Conservation (phyloP, 2,797 vertebrate genomes). For the Oophaga sylvatica region DNA sequence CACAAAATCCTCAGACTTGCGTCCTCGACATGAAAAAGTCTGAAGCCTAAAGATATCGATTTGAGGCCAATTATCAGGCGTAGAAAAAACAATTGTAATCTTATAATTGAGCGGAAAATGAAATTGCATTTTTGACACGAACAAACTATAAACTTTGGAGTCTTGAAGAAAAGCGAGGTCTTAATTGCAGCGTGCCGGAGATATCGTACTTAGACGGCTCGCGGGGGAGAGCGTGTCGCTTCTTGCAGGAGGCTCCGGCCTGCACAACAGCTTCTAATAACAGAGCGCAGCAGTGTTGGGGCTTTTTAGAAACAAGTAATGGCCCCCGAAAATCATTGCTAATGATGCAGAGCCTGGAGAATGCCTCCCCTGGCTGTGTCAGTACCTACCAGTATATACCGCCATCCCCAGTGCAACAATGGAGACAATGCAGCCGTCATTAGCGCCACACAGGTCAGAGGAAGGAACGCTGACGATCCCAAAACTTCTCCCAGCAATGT, state of each 20-base stretch:
- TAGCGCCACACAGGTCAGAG: slow-evolving; percentile 17
- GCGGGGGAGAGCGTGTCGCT: slow-evolving; percentile 64
- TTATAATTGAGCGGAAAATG: slow-evolving; percentile 64
- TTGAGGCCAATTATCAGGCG: neutral
- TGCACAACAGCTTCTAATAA: slow-evolving; percentile 36
- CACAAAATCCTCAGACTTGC: neutral
- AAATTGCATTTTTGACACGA: slow-evolving; percentile 65
- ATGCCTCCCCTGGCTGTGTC: slow-evolving; percentile 27
- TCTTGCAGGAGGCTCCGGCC: slow-evolving; percentile 61
- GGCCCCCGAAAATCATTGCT: slow-evolving; percentile 40
- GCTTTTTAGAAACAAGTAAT: slow-evolving; percentile 14
- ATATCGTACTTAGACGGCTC: slow-evolving; percentile 65
- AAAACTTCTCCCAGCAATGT: neutral
- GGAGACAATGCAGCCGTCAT: slow-evolving; percentile 28
- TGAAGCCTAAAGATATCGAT: slow-evolving; percentile 7
- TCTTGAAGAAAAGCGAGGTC: slow-evolving; percentile 62
- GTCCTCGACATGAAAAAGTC: neutral
- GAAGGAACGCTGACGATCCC: slow-evolving; percentile 17
- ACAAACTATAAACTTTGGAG: slow-evolving; percentile 65
- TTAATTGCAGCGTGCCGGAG: slow-evolving; percentile 63
- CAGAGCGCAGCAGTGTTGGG: neutral
- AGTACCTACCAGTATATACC: slow-evolving; percentile 18
- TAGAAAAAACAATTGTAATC: slow-evolving; percentile 66
- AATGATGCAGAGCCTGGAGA: slow-evolving; percentile 42
- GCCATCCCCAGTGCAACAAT: slow-evolving; percentile 6